Percentiles rank a stretch among this genome's conserved stretches.
Evolutionary conservation across 2,888 invertebrate genomes (phyloP).

Genomic region (Patella caerulea): DNA sequence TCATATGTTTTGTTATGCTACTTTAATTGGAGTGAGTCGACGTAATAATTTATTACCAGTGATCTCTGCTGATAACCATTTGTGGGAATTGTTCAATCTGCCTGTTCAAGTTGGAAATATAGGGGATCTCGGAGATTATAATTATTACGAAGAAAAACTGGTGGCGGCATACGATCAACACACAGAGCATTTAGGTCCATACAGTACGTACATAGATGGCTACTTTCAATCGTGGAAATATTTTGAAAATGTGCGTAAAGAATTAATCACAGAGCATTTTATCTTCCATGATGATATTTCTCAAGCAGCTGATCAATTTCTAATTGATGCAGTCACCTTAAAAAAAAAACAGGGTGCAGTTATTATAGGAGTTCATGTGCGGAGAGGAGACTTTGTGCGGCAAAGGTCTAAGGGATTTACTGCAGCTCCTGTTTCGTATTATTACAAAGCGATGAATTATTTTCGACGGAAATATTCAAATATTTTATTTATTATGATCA

Average conservation of each 20-base stretch:
- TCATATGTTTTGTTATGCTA: constrained; percentile 59
- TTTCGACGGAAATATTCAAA: constrained; percentile 51
- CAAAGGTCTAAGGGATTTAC: constrained; percentile 66
- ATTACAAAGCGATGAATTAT: constrained; percentile 61
- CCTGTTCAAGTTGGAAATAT: constrained; percentile 36
- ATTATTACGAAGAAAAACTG: constrained; percentile 26
- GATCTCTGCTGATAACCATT: constrained; percentile 37
- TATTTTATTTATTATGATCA: constrained; percentile 68
- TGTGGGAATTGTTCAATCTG: constrained; percentile 48
- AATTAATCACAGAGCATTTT: constrained; percentile 50
- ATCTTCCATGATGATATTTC: constrained; percentile 44
- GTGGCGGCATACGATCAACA: constrained; percentile 34
- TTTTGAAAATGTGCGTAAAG: constrained; percentile 44
- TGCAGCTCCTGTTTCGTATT: constrained; percentile 65
- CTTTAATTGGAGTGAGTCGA: constrained; percentile 51
- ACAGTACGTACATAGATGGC: constrained; percentile 44
- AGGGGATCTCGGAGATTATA: constrained; percentile 20
- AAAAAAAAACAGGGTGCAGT: constrained; percentile 34
- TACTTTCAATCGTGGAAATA: constrained; percentile 63
- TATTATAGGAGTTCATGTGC: constrained; percentile 67
- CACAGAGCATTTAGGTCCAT: constrained; percentile 32
- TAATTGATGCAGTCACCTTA: constrained; percentile 30
- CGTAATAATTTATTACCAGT: constrained; percentile 55
- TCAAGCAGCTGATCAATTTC: constrained; percentile 39
- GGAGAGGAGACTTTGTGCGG: constrained; percentile 69